Conservation (phyloP, 2,888 invertebrate species). For the Sycophila texana region DNA sequence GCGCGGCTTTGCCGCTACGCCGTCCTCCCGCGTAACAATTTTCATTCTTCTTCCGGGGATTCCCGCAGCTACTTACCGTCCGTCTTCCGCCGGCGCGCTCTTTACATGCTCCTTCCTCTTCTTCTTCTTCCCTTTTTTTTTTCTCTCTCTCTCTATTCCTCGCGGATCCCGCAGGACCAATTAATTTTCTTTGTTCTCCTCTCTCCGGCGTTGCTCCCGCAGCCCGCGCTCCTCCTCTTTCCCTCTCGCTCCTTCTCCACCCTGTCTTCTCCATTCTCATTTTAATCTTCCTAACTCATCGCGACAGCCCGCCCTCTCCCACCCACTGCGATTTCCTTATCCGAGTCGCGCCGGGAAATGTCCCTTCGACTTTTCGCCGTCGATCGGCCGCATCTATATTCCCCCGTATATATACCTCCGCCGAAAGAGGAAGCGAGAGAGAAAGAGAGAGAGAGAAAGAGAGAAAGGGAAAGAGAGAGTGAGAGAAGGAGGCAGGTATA, state of each 20-base stretch:
- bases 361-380: conserved; percentile 39
- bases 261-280: conserved; percentile 18
- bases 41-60: conserved; percentile 55
- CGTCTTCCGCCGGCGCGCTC: conserved; percentile 29
- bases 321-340: conserved; percentile 17
- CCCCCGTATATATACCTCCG: not conserved
- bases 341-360: conserved; percentile 19
- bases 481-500: conserved; percentile 41
- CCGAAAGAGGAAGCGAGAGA: not conserved
- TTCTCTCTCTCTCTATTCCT: too few relatives aligned
- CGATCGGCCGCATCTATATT: not conserved
- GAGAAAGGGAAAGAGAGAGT: not conserved
- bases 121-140: not conserved
- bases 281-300: conserved; percentile 37
- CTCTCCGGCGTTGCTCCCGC: not conserved
- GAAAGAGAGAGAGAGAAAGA: not conserved
- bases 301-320: not conserved
- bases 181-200: conserved; percentile 54
- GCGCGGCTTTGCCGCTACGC: not conserved
- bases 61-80: conserved; percentile 52
- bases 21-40: conserved; percentile 54
- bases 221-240: not conserved
- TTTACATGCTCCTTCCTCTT: not conserved
- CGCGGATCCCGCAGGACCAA: conserved; percentile 45
- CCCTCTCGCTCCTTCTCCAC: too few relatives aligned